Conservation (phyloP, 2,113 vertebrate genomes). For the Platycercus adscitus region DNA sequence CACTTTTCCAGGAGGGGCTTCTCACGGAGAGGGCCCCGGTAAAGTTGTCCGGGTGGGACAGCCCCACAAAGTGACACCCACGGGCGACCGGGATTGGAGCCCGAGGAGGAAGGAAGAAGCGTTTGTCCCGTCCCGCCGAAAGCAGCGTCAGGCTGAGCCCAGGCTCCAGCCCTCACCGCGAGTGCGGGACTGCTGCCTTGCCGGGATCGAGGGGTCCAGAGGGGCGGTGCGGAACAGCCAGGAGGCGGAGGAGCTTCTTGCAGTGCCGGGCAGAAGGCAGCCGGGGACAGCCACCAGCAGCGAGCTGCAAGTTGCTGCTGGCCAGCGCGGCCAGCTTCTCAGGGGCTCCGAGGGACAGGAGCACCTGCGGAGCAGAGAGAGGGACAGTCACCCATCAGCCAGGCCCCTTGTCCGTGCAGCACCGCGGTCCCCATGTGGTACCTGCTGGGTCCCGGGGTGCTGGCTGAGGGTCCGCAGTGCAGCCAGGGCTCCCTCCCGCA, state of each 20-base stretch:
- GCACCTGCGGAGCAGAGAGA: conserved; percentile 57
- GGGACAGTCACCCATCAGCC: not conserved
- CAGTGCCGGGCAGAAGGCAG: conserved; percentile 54
- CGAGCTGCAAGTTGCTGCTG: not conserved
- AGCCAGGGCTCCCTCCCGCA: conserved; percentile 72
- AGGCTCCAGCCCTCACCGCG: not conserved
- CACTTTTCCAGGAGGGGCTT: not conserved
- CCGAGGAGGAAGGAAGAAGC: not conserved
- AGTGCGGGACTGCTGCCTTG: fast-evolving
- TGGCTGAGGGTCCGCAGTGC: conserved; percentile 71
- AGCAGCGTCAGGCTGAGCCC: not conserved
- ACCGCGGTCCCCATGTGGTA: not conserved
- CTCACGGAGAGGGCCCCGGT: not conserved
- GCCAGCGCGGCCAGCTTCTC: conserved; percentile 65
- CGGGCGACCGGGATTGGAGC: not conserved
- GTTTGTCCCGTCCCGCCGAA: not conserved
- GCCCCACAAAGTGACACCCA: fast-evolving
- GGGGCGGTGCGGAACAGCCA: not conserved
- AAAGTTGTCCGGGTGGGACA: not conserved
- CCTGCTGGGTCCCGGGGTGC: conserved; percentile 70
- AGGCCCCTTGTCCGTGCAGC: not conserved
- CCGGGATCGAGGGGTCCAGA: not conserved
- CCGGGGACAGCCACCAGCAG: not conserved
- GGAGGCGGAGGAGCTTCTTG: conserved; percentile 65
- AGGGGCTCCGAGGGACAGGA: conserved; percentile 72